Evolutionary conservation across 1,140 invertebrate species (phyloP), one percentile per base, ranked within the genome.

Genomic region (Pantala flavescens): DNA sequence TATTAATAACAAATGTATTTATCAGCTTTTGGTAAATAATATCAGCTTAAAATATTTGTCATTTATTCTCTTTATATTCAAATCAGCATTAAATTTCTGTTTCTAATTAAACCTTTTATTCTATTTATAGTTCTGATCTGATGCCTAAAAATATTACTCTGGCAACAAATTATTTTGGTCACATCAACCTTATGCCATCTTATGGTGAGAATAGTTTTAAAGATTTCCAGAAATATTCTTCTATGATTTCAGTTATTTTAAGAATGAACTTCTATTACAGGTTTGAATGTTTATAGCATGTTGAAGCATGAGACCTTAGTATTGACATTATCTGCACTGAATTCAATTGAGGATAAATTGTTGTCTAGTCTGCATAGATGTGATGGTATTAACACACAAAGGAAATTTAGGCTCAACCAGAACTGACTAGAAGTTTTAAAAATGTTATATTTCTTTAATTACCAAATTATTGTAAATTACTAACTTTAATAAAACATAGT

Each of bases 251-350:
- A 9, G 43, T 12, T 21, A 24, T 74, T 28, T 14, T n/a, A 42
- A 73, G 24, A 42, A 36, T 43, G 21, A 73, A 9, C 76, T 73
- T 77, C 76, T 70, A 76, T 82, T 76, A 16, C 74, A 86, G 85
- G 91, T 21, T 80, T 90, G 55, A 90, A 91, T 82, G 86, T 97
- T 87, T 81, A 84, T 79, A 88, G 87, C 73, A 98, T 99, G 93
- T 81, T 99, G 43, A 99, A 99, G 85, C 93, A 99, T 84, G 90
- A 96, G 75, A 98, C 97, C 0, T 81, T 99, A 19, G 90, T 99
- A 0, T 81, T 99, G 0, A 98, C 97, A 1, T 83, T 91, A 77
- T 84, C 86, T 71, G 96, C 97, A 12, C 88, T 94, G 0, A 89
- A 96, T 79, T 85, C 87, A 78, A 90, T 99, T 77, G 95, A 99